Conservation (phyloP, 2,888 invertebrate species). For the Vesta saturnalis region DNA sequence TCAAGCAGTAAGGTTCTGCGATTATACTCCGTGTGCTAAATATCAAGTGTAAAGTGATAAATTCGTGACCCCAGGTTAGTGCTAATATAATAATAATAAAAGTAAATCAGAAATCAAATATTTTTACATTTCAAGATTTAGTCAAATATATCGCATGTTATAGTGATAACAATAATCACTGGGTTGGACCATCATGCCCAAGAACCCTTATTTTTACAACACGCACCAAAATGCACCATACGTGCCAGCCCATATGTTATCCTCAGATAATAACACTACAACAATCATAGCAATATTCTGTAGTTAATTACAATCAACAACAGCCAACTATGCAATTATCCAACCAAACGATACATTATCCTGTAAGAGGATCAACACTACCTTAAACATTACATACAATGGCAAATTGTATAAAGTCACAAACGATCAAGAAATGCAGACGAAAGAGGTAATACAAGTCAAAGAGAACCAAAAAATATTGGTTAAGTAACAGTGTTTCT, state of each 20-base stretch:
- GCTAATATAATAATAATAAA: not conserved
- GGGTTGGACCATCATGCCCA: not conserved
- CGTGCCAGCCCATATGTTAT: constrained; percentile 4
- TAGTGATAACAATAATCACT: not conserved
- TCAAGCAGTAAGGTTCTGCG: not conserved
- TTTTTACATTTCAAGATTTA: not conserved
- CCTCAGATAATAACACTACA: not conserved
- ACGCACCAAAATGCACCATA: not conserved
- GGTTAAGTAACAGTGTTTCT: constrained; percentile 9
- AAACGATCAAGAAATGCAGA: constrained; percentile 4
- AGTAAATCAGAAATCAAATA: not conserved
- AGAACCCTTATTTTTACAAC: constrained; percentile 1
- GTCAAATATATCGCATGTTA: not conserved
- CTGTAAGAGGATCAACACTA: not conserved
- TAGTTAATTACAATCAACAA: not conserved
- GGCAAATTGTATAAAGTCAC: constrained; percentile 5
- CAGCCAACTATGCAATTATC: too few species aligned
- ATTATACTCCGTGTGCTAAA: not conserved
- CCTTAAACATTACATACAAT: not conserved
- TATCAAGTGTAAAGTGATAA: too few species aligned
- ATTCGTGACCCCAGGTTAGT: too few species aligned
- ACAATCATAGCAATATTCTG: not conserved
- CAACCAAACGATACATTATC: constrained; percentile 15
- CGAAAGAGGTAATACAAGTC: constrained; percentile 6
- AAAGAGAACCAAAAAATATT: constrained; percentile 14